Conservation (phyloP, 1,140 invertebrate species). For the Riptortus pedestris region DNA sequence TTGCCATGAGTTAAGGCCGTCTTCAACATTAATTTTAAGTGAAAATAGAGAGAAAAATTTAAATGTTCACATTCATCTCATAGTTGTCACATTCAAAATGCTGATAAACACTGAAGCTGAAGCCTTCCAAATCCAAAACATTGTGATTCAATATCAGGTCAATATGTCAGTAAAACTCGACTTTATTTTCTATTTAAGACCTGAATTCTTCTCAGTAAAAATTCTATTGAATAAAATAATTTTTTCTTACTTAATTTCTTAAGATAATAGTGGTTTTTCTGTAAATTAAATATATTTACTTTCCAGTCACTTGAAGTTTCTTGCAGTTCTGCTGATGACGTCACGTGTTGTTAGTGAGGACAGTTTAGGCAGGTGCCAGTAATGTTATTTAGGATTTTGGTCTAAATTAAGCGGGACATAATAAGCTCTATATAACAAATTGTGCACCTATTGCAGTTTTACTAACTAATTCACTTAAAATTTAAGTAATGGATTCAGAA, state of each 20-base stretch:
- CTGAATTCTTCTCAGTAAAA: too few species aligned
- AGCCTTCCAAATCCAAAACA: neutral
- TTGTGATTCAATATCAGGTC: too few species aligned
- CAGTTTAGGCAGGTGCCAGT: conserved; percentile 13
- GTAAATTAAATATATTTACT: too few species aligned
- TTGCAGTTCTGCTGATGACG: conserved; percentile 14
- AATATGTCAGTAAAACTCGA: too few species aligned
- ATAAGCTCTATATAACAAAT: neutral
- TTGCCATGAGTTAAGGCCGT: neutral
- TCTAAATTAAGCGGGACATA: conserved; percentile 1
- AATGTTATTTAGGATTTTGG: conserved; percentile 5
- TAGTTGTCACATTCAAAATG: too few species aligned
- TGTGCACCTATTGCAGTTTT: too few species aligned
- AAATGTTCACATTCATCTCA: too few species aligned
- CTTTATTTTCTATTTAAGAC: too few species aligned
- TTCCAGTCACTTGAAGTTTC: conserved; percentile 27
- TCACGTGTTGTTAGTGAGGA: conserved; percentile 14
- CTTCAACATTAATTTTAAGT: neutral
- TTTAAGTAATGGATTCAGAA: conserved; percentile 68
- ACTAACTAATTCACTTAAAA: too few species aligned
- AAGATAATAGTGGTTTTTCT: neutral
- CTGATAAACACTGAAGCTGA: too few species aligned
- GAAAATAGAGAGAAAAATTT: neutral
- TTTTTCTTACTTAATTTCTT: too few species aligned
- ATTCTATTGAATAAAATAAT: too few species aligned